Conservation (phyloP, 2,888 invertebrate species). For the Gandaritis pyraliata region DNA sequence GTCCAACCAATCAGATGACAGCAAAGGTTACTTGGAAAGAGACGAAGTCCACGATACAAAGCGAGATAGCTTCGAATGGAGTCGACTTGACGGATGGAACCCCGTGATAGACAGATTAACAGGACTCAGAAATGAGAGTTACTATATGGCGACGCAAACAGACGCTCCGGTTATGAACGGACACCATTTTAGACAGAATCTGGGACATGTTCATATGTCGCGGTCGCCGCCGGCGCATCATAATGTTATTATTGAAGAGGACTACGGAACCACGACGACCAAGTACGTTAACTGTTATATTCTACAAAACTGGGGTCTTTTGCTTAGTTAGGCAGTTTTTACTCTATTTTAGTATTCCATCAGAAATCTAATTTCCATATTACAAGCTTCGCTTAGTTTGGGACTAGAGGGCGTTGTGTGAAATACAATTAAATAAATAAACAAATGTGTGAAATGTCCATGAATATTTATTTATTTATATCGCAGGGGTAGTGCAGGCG, state of each 20-base stretch:
- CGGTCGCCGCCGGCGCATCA: constrained; percentile 79
- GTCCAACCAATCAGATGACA: constrained; percentile 81
- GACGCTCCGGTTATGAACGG: constrained; percentile 83
- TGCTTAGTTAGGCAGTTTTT: neutral
- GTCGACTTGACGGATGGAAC: constrained; percentile 89
- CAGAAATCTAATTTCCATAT: no score
- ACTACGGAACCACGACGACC: constrained; percentile 71
- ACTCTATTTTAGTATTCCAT: no score
- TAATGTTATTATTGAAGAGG: constrained; percentile 87
- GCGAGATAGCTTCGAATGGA: constrained; percentile 84
- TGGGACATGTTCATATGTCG: constrained; percentile 75
- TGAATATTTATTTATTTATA: neutral
- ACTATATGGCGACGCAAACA: constrained; percentile 92
- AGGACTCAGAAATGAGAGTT: constrained; percentile 94
- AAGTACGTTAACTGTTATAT: constrained; percentile 49
- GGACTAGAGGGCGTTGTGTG: no score
- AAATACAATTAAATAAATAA: no score
- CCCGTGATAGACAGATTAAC: constrained; percentile 95
- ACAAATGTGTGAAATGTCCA: no score
- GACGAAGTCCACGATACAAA: constrained; percentile 78
- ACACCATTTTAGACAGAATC: constrained; percentile 68
- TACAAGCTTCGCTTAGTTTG: no score
- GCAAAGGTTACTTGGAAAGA: constrained; percentile 77
- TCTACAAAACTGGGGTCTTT: neutral
- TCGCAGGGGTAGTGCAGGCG: constrained; percentile 59